Base-by-base conservation (phyloP, 2,888 invertebrate species). In the Drosophila parthenogenetica region DNA sequence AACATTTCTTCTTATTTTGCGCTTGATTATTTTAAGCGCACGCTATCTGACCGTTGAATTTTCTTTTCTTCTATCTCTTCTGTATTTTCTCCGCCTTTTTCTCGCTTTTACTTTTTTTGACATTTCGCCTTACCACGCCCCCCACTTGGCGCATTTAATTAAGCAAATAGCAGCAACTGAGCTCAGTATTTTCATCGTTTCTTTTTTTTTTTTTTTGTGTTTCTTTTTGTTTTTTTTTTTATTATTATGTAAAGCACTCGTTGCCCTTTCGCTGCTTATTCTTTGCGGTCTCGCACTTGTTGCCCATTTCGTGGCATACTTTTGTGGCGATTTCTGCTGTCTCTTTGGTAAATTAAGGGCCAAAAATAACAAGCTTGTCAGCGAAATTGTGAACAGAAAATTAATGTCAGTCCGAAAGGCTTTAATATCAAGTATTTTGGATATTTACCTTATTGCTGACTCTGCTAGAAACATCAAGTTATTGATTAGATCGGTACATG, bases 151-250 rank as follows among this genome's bases (percentile, higher is more conserved):
- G 81, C 81, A 86, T 83, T 83, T 83, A 83, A 83, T 83, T 83
- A 83, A 74, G 83, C 80, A 86, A 83, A 83, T 86, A 86, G 83
- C 53, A 63, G 67, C 69, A 68, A 69, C 66, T 73, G 69, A 73
- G 70, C 65, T 76, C 46, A 45, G 55, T 25, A 65, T 61, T 64
- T 63, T 42, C 40, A 48, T 46, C 50, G 53, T 37, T 62, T 35
- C 35, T 35, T 5, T 35, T 35, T 50, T 16, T 2, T 46, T 46
- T 46, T 16, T 51, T 49, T 68, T 8, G 35, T n/a, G 35, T 14
- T 35, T 40, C n/a, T 43, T 53, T 46, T 11, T 3, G 29, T 35
- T 35, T 4, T 14, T 51, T 14, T 51, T 58, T 63, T 64, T 61
- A 54, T 53, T 43, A 43, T 54, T 65, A 57, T 67, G 58, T 46